Conservation (phyloP, 2,113 vertebrate species). For the Pelusios castaneus region DNA sequence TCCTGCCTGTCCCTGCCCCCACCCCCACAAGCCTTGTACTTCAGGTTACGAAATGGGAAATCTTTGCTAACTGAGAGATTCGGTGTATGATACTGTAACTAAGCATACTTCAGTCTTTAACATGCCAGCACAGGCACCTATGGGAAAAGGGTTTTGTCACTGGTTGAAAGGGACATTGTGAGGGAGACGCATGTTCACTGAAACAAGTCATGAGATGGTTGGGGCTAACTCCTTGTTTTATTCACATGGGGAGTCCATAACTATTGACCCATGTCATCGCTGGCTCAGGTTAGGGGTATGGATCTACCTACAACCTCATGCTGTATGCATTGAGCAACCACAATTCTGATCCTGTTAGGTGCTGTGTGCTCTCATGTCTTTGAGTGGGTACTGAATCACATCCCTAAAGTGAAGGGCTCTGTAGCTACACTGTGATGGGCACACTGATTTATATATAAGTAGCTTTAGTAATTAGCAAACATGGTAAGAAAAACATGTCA, state of each 20-base stretch:
- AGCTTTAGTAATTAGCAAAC: constrained; percentile 52
- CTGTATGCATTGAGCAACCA: not conserved
- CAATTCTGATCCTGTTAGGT: not conserved
- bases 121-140: not conserved
- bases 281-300: not conserved
- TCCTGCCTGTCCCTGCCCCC: not conserved
- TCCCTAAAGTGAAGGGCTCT: not conserved
- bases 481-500: constrained; percentile 59
- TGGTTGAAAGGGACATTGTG: not conserved
- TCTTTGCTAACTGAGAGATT: not conserved
- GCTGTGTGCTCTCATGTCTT: not conserved
- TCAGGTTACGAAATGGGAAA: not conserved
- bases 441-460: not conserved
- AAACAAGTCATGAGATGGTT: not conserved
- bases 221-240: not conserved
- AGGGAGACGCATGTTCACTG: not conserved
- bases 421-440: constrained; percentile 11
- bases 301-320: not conserved
- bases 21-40: not conserved
- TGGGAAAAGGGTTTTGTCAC: not conserved
- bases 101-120: not conserved
- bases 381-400: not conserved
- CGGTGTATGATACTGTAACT: not conserved
- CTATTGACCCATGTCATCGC: not conserved
- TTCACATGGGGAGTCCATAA: not conserved